These are phyloP conservation scores for Papilio aristodemus DNA, from an alignment of 1,140 invertebrate species.

Conservation along the genomic window DNA sequence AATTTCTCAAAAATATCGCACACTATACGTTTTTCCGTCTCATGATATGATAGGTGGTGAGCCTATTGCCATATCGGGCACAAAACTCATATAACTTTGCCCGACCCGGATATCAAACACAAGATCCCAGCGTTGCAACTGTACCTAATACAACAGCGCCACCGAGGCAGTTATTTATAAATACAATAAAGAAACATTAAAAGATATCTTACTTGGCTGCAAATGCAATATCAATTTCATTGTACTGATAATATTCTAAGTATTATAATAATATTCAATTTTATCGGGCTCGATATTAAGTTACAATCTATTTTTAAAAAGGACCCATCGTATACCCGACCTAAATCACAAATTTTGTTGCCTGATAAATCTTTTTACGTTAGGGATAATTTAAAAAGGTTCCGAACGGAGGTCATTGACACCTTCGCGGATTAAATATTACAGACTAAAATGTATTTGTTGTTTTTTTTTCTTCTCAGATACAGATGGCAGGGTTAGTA, in stretches of 20 bases:
- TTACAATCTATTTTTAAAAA: conserved; percentile 2
- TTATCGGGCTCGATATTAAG: neutral
- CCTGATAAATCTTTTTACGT: conserved; percentile 13
- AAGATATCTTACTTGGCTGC: no score
- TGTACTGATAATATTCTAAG: neutral
- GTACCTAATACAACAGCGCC: no score
- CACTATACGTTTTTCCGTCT: no score
- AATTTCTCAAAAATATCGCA: no score
- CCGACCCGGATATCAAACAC: no score
- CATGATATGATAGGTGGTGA: no score
- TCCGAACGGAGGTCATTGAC: conserved; percentile 5
- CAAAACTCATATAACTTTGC: no score
- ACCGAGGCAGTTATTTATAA: no score
- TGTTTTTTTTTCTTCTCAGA: neutral
- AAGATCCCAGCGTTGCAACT: no score
- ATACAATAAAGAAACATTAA: no score
- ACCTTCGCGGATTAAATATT: neutral
- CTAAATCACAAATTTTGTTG: conserved; percentile 17
- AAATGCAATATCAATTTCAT: neutral
- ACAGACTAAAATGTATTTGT: neutral
- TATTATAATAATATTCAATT: neutral
- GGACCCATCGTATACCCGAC: neutral
- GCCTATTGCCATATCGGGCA: no score
- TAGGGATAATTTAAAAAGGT: conserved; percentile 17
- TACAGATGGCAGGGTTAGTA: no score